Evolutionary conservation across 2,888 invertebrate species (phyloP).

Genomic region (Merodon equestris): DNA sequence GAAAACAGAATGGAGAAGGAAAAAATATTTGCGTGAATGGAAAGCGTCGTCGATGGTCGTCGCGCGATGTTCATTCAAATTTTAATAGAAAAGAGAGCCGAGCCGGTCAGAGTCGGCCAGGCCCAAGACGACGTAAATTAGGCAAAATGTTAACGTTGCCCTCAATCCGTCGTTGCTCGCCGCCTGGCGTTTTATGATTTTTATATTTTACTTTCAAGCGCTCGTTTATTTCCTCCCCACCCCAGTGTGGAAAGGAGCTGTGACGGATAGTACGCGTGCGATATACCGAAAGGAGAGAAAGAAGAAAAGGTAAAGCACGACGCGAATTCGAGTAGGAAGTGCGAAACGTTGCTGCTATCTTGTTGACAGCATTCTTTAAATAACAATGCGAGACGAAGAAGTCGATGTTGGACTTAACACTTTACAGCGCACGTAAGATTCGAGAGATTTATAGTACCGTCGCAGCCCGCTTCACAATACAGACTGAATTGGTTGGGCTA

Average conservation of each 20-base stretch:
- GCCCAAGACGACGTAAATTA: constrained; percentile 28
- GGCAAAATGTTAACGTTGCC: constrained; percentile 42
- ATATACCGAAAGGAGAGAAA: neutral
- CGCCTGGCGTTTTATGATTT: neutral
- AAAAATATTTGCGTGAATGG: constrained; percentile 46
- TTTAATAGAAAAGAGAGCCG: constrained; percentile 36
- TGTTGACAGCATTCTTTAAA: constrained; percentile 27
- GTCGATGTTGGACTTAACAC: neutral
- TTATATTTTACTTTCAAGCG: too few species aligned
- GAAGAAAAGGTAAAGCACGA: constrained; percentile 20
- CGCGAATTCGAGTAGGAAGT: constrained; percentile 38
- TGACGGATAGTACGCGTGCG: neutral
- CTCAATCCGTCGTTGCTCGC: constrained; percentile 28
- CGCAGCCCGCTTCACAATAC: constrained; percentile 43
- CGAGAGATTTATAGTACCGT: constrained; percentile 15
- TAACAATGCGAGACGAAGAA: constrained; percentile 19
- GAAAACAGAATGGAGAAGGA: too few species aligned
- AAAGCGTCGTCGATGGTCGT: constrained; percentile 29
- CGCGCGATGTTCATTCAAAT: neutral
- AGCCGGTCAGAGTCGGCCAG: neutral
- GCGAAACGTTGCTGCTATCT: neutral
- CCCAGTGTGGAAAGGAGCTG: neutral
- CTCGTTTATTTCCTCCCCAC: too few species aligned
- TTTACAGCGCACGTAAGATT: constrained; percentile 1
- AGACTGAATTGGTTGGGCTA: constrained; percentile 51